These are phyloP conservation scores for Ginglymostoma cirratum DNA, from an alignment of 2,113 vertebrate genomes.

Conservation along the genomic window DNA sequence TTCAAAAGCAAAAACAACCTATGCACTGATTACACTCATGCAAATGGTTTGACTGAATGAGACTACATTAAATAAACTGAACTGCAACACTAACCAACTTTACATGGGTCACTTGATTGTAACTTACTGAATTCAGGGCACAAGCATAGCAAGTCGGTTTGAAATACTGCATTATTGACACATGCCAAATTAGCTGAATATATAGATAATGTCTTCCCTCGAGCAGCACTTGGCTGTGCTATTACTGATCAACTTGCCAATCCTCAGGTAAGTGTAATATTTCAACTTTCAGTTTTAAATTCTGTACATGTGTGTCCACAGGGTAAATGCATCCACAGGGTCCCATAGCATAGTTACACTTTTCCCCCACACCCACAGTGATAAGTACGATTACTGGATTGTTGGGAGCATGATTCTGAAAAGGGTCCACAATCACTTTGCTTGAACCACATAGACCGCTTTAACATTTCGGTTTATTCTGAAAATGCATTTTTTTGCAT, in stretches of 20 bases:
- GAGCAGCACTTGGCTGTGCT: background rate
- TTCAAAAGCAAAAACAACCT: background rate
- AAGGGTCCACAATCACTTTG: background rate
- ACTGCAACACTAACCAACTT: background rate
- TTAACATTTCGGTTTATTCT: constrained; percentile 1
- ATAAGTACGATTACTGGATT: background rate
- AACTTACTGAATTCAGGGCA: constrained; percentile 3
- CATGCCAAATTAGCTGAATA: background rate
- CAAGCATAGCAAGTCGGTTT: background rate
- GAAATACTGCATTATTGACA: background rate
- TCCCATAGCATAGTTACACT: background rate
- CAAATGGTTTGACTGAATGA: background rate
- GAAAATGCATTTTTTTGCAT: background rate
- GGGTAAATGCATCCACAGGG: background rate
- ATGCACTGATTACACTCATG: background rate
- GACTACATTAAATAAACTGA: background rate
- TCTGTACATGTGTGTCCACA: background rate
- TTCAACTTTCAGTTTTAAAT: background rate
- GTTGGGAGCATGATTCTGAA: background rate
- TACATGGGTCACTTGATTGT: constrained; percentile 8
- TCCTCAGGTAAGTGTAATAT: background rate
- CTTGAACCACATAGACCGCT: background rate
- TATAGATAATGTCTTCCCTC: background rate
- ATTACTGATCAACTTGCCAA: background rate
- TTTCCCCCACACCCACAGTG: background rate